Percentiles rank a stretch among this genome's conserved stretches.
phyloP scores from a whole-genome alignment of 2,797 vertebrate species.

The Microcaecilia unicolor region DNA sequence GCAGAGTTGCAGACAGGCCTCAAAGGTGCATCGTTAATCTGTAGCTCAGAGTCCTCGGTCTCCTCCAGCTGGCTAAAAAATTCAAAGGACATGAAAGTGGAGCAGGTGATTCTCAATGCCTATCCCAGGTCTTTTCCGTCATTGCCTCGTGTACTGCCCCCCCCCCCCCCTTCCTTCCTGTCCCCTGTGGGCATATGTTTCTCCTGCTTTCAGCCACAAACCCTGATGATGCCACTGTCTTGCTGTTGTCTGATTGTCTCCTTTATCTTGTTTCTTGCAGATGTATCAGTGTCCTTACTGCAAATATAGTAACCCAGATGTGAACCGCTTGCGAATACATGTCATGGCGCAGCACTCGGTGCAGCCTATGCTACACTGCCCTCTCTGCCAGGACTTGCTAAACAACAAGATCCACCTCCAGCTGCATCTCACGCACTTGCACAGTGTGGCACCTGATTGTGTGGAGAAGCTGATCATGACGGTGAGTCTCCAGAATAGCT shows the following conservation, averaged over 20 bases:
- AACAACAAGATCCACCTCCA: constrained; percentile 98
- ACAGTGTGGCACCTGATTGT: constrained; percentile 95
- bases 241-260: not conserved
- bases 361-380: constrained; percentile 94
- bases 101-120: constrained; percentile 72
- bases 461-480: constrained; percentile 95
- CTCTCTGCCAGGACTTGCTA: constrained; percentile 96
- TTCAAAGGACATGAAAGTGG: constrained; percentile 75
- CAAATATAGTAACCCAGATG: constrained; percentile 91
- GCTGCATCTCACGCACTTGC: constrained; percentile 97
- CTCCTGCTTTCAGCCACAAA: too few relatives aligned
- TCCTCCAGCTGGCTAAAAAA: constrained; percentile 84
- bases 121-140: too few relatives aligned
- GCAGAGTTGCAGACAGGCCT: constrained; percentile 73
- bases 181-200: too few relatives aligned
- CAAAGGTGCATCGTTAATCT: constrained; percentile 74
- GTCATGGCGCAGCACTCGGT: constrained; percentile 98
- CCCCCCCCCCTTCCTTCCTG: too few relatives aligned
- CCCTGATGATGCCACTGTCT: too few relatives aligned
- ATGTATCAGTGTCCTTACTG: constrained; percentile 98
- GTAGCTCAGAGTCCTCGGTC: constrained; percentile 73
- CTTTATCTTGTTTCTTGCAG: constrained; percentile 43
- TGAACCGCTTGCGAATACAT: constrained; percentile 94
- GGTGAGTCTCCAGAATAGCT: constrained; percentile 54
- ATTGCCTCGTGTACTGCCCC: too few relatives aligned